These are phyloP conservation scores for Gadus chalcogrammus DNA, from an alignment of 2,113 vertebrate genomes.

Conservation along the genomic window DNA sequence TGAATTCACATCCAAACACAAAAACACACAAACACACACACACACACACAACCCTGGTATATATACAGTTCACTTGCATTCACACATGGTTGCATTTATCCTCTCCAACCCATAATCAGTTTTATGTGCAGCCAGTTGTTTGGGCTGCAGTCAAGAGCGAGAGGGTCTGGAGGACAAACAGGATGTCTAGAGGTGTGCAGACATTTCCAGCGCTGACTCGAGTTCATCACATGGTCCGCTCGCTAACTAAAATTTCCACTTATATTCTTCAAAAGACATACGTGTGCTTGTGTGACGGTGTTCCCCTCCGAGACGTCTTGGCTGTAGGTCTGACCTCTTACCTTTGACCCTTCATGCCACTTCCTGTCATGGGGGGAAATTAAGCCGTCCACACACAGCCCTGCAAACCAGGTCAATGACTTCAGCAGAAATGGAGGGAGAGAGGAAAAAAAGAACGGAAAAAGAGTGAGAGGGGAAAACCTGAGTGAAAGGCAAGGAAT, in stretches of 20 bases:
- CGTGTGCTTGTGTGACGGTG: slow-evolving; percentile 11
- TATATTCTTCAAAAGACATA: background rate
- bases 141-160: slow-evolving; percentile 44
- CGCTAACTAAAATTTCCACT: background rate
- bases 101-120: slow-evolving; percentile 62
- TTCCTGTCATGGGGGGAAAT: background rate
- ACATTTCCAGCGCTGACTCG: slow-evolving; percentile 39
- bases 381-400: background rate
- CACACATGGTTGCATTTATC: slow-evolving; percentile 72
- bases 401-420: background rate
- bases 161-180: slow-evolving; percentile 66
- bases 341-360: background rate
- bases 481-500: slow-evolving; percentile 9
- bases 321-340: slow-evolving; percentile 4
- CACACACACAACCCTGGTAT: background rate
- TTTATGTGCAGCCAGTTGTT: slow-evolving; percentile 71
- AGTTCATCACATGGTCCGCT: background rate
- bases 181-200: slow-evolving; percentile 67
- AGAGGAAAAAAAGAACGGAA: background rate
- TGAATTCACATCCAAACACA: background rate
- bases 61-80: slow-evolving; percentile 47
- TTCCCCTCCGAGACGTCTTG: slow-evolving; percentile 6
- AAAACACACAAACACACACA: slow-evolving; percentile 27
- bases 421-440: background rate
- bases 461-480: background rate